Conservation (phyloP, 30 jellyfish, hydroid and myxozoan species). For the Haliclystus octoradiatus region DNA sequence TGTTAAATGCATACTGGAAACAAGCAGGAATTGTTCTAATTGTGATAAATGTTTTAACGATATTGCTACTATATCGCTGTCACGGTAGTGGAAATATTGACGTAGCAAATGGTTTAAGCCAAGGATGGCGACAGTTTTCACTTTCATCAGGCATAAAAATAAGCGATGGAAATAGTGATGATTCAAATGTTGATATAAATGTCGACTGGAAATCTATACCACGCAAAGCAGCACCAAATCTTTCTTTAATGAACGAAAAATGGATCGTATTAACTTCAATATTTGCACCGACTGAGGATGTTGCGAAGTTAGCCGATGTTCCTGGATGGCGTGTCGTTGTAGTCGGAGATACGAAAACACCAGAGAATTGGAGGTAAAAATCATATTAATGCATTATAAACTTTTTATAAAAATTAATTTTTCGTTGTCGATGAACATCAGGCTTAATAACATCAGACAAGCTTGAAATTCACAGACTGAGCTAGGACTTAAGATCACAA, state of each 20-base stretch:
- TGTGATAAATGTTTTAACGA: neutral
- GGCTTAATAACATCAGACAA: no score
- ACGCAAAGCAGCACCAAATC: neutral
- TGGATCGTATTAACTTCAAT: slow-evolving; percentile 80
- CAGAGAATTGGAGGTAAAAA: slow-evolving; percentile 72
- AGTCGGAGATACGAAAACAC: slow-evolving; percentile 84
- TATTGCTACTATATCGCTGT: neutral
- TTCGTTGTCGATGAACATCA: no score
- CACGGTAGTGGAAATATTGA: no score
- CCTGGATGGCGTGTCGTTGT: slow-evolving; percentile 65
- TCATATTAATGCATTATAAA: no score
- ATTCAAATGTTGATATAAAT: neutral
- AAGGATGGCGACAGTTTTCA: neutral
- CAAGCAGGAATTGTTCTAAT: neutral
- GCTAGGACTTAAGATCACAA: no score
- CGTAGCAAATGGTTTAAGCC: neutral
- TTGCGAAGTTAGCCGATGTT: slow-evolving; percentile 53
- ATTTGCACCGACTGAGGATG: slow-evolving; percentile 69
- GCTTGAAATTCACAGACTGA: no score
- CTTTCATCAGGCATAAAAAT: neutral
- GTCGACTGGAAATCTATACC: slow-evolving; percentile 20
- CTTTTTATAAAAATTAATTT: no score
- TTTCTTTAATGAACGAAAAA: slow-evolving; percentile 57
- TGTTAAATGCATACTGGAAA: neutral
- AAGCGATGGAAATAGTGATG: neutral